Percentiles rank a stretch among this genome's conserved stretches.
These are phyloP conservation scores for Neocrepidodera transversa DNA, from an alignment of 2,888 invertebrate species.

Conservation along the genomic window DNA sequence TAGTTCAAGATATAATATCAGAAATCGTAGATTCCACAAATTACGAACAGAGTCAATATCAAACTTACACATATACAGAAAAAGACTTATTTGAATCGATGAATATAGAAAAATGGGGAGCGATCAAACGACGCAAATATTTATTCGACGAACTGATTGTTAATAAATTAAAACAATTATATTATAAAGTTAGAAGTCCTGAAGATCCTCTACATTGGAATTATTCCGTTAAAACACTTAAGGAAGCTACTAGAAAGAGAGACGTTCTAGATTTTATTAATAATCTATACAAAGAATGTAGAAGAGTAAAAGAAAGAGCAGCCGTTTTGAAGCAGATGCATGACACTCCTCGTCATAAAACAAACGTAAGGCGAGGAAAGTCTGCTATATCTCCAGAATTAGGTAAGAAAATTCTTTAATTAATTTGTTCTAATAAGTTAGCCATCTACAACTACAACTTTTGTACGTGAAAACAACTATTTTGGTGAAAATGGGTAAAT, in stretches of 20 bases:
- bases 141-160: conserved; percentile 45
- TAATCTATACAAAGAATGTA: conserved; percentile 29
- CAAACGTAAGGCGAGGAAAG: too few species aligned
- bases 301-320: conserved; percentile 22
- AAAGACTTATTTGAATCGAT: conserved; percentile 48
- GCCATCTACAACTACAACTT: too few species aligned
- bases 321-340: neutral
- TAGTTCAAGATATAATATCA: conserved; percentile 42
- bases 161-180: conserved; percentile 47
- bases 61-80: conserved; percentile 34
- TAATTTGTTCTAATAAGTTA: too few species aligned
- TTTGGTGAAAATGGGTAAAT: too few species aligned
- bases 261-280: conserved; percentile 40
- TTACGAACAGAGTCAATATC: conserved; percentile 20
- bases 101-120: conserved; percentile 41
- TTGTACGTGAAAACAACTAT: too few species aligned
- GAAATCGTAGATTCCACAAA: conserved; percentile 32
- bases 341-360: too few species aligned
- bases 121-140: conserved; percentile 42
- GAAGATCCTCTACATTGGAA: conserved; percentile 44
- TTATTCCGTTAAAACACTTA: conserved; percentile 43
- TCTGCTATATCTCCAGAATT: too few species aligned
- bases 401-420: too few species aligned
- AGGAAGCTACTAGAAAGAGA: conserved; percentile 41
- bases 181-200: conserved; percentile 36